A percentile compares a stretch with the other conserved stretches of the same genome.
Conservation (phyloP, 2,113 vertebrate species). For the Dipodomys spectabilis region DNA sequence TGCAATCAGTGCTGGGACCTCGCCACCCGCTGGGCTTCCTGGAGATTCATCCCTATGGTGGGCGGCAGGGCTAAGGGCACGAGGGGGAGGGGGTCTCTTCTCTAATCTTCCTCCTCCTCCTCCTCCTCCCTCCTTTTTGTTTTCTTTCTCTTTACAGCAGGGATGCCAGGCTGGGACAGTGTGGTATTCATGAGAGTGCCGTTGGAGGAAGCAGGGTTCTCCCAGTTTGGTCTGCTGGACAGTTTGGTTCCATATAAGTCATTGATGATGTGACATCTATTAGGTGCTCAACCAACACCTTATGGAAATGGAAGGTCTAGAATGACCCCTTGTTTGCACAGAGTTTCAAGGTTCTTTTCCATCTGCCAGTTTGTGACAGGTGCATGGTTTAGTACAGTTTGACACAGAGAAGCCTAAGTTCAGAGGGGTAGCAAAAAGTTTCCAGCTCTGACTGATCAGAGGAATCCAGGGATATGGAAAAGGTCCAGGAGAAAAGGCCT, state of each 20-base stretch:
- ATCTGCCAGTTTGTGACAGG: neutral
- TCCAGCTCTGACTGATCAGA: constrained; percentile 92
- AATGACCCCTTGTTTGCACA: neutral
- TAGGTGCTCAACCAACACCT: constrained; percentile 8
- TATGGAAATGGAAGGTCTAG: neutral
- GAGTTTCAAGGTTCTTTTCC: neutral
- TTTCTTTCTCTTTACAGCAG: neutral
- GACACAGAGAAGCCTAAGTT: neutral
- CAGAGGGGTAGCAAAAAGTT: neutral
- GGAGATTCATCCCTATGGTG: constrained; percentile 56
- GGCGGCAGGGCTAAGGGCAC: neutral
- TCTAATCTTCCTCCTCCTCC: neutral
- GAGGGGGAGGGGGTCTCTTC: neutral
- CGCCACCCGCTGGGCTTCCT: constrained; percentile 78
- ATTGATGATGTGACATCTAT: neutral
- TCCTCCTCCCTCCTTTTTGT: neutral
- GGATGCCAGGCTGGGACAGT: neutral
- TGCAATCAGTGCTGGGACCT: constrained; percentile 76
- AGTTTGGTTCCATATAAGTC: neutral
- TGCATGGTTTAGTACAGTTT: neutral
- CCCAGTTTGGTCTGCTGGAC: neutral
- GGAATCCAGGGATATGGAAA: constrained; percentile 89
- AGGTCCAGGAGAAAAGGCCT: constrained; percentile 90
- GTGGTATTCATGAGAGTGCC: neutral
- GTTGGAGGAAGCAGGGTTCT: neutral